Evolutionary conservation across 1,140 invertebrate genomes (phyloP).

Genomic region (Eumeta japonica): DNA sequence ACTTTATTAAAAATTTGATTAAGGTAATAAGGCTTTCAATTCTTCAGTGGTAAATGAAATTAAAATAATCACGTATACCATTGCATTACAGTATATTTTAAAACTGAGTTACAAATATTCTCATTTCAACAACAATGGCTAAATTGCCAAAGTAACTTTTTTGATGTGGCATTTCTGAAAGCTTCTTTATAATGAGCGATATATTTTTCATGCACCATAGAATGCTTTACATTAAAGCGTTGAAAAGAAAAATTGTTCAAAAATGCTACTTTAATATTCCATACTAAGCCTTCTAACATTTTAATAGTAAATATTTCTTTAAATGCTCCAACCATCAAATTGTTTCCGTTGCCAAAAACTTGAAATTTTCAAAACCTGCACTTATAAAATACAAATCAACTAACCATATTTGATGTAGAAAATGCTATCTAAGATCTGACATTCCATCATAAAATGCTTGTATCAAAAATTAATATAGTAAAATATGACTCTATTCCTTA

Average conservation of each 20-base stretch:
- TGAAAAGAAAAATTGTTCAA: conserved; percentile 53
- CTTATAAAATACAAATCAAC: no score
- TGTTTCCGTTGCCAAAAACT: no score
- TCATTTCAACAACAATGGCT: conserved; percentile 42
- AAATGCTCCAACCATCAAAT: conserved; percentile 50
- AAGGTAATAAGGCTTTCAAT: no score
- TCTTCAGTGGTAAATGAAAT: conserved; percentile 23
- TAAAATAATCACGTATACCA: no score
- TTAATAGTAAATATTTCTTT: conserved; percentile 50
- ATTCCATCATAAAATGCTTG: no score
- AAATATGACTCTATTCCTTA: no score
- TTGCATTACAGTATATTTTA: conserved; percentile 48
- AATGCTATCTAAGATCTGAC: no score
- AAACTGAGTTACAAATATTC: conserved; percentile 54
- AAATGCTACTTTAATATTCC: conserved; percentile 52
- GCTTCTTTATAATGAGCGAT: conserved; percentile 35
- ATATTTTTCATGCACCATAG: conserved; percentile 39
- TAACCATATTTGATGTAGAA: no score
- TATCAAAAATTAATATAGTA: no score
- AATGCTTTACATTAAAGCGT: conserved; percentile 49
- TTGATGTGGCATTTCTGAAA: conserved; percentile 33
- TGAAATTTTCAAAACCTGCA: conserved; percentile 36
- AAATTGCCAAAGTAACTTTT: conserved; percentile 36
- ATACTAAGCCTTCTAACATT: conserved; percentile 51
- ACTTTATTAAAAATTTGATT: no score